These are phyloP conservation scores for Coptotermes formosanus DNA, from an alignment of 1,140 invertebrate species.

Conservation along the genomic window DNA sequence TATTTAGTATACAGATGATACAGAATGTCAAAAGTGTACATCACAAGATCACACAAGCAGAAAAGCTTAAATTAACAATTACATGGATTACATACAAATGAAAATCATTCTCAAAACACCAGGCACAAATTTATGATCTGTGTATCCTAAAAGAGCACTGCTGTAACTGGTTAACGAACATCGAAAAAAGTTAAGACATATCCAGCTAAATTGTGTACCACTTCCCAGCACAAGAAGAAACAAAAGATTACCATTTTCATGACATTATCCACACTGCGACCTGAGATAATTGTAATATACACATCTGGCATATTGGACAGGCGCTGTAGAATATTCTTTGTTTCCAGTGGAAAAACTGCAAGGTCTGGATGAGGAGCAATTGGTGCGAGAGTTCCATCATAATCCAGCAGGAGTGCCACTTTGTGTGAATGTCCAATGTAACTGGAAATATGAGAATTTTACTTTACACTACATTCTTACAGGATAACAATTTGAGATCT, in stretches of 20 bases:
- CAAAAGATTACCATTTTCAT: slow-evolving; percentile 70
- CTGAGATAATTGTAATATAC: slow-evolving; percentile 85
- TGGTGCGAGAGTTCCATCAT: slow-evolving; percentile 85
- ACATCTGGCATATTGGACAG: slow-evolving; percentile 84
- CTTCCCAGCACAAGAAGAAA: not conserved
- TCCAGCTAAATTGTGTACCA: not conserved
- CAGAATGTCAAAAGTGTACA: too few species aligned
- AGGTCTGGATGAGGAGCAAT: slow-evolving; percentile 87
- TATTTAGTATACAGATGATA: too few species aligned
- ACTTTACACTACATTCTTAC: too few species aligned
- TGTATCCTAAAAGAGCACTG: too few species aligned
- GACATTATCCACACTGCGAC: slow-evolving; percentile 82
- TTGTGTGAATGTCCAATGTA: slow-evolving; percentile 85
- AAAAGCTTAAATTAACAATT: too few species aligned
- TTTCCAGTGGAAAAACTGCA: slow-evolving; percentile 78
- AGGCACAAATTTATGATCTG: too few species aligned
- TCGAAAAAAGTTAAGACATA: not conserved
- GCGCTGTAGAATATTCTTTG: slow-evolving; percentile 78
- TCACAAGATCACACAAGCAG: too few species aligned
- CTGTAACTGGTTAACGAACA: too few species aligned
- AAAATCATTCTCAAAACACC: too few species aligned
- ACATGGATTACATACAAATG: too few species aligned
- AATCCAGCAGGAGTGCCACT: slow-evolving; percentile 80
- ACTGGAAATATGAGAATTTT: slow-evolving; percentile 47
- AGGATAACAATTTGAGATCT: too few species aligned